A percentile compares a stretch with the other conserved stretches of the same genome.
phyloP scores from a whole-genome alignment of 2,113 vertebrate species.

The Centropus unirufus region DNA sequence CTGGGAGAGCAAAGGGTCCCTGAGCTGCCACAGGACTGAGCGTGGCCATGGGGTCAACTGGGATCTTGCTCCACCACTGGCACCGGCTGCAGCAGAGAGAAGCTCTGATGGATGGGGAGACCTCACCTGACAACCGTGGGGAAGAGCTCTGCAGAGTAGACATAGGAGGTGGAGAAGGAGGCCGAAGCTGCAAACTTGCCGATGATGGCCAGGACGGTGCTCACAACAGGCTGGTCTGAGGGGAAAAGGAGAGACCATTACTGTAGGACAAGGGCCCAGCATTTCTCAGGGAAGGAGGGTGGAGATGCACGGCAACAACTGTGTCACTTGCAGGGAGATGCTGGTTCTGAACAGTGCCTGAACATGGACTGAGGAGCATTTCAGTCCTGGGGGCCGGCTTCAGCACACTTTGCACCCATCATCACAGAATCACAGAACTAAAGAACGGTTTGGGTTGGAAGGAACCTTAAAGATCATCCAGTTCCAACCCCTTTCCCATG shows the following conservation, averaged over 20 bases:
- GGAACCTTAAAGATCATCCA: no score
- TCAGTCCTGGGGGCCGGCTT: neutral
- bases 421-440: no score
- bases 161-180: conserved; percentile 75
- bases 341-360: neutral
- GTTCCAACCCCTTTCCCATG: no score
- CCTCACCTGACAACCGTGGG: conserved; percentile 85
- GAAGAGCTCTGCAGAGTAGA: conserved; percentile 87
- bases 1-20: conserved; percentile 33
- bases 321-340: neutral
- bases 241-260: neutral
- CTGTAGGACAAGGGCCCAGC: neutral
- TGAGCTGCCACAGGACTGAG: fast-evolving
- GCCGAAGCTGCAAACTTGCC: conserved; percentile 77
- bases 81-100: neutral
- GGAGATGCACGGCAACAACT: fast-evolving
- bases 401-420: neutral
- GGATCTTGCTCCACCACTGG: neutral
- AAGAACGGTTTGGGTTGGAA: no score
- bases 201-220: conserved; percentile 74
- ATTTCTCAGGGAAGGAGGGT: fast-evolving
- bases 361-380: fast-evolving
- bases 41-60: fast-evolving
- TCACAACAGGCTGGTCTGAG: conserved; percentile 68
- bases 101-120: fast-evolving